Evolutionary conservation across 2,113 vertebrate genomes (phyloP), one percentile per base, ranked within the genome.

Genomic region (Typhlomys cinereus): DNA sequence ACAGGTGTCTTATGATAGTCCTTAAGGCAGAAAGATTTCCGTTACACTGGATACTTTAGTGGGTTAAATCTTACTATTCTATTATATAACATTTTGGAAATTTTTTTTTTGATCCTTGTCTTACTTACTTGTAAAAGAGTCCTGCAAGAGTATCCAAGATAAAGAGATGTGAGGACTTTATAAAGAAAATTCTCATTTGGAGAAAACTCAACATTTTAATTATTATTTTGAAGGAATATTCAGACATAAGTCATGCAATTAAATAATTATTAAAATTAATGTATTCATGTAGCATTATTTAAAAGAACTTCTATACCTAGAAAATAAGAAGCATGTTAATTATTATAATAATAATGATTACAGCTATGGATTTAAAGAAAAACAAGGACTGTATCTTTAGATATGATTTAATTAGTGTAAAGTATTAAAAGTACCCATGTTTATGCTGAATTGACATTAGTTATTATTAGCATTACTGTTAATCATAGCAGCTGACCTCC

Each of bases 181-280:
- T 59, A 23, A 76, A 83, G 29, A 79, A 94, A 75, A 34, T 13
- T 29, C 50, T n/a, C 23, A 67, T 91, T 89, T 92, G 66, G 20
- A 88, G 29, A 39, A 44, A 69, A 85, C 62, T 13, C 23, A 39
- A n/a, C 82, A 54, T 81, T 69, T 54, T 70, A 64, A 21, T 34
- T 78, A 59, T 48, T 74, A 76, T 50, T 84, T 94, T n/a, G 88
- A 76, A 87, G 62, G 13, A 48, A n/a, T 66, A 85, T 89, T 88
- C 15, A 59, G 7, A 0, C 54, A 88, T 80, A 48, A 18, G 5
- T 0, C 15, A 75, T 76, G 57, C 59, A 62, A 75, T 94, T 90
- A 91, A 39, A 34, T 2, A 94, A 34, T 90, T 69, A 73, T 64
- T 59, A 78, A 64, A 90, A 94, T 92, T 52, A 93, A 54, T 69